Evolutionary conservation across 1,140 invertebrate species (phyloP).

Genomic region (Atopsyche davidsoni): DNA sequence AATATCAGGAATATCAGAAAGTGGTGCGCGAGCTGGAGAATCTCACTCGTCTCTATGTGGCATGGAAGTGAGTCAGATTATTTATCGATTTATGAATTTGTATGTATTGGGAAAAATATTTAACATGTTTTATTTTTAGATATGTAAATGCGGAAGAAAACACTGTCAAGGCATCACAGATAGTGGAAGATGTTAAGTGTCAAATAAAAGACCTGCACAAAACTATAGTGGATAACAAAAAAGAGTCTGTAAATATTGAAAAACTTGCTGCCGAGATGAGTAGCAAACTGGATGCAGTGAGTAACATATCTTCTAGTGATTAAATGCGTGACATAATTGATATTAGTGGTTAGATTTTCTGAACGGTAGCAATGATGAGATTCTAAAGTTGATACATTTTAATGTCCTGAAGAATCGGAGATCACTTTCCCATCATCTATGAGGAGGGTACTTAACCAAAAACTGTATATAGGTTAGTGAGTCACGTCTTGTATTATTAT

Average conservation of each 20-base stretch:
- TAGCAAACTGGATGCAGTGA: conserved; percentile 52
- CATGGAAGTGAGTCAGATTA: conserved; percentile 59
- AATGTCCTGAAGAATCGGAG: too few species aligned
- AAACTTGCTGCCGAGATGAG: conserved; percentile 48
- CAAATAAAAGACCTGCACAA: conserved; percentile 50
- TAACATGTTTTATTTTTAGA: conserved; percentile 26
- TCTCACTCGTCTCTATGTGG: conserved; percentile 68
- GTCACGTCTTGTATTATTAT: too few species aligned
- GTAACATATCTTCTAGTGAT: too few species aligned
- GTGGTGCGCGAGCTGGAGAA: conserved; percentile 82
- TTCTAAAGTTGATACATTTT: too few species aligned
- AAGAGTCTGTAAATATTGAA: conserved; percentile 52
- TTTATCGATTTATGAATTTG: conserved; percentile 18
- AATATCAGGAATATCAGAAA: conserved; percentile 87
- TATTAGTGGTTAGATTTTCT: too few species aligned
- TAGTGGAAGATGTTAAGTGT: conserved; percentile 48
- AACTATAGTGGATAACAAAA: conserved; percentile 51
- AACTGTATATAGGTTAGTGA: too few species aligned
- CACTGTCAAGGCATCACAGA: conserved; percentile 49
- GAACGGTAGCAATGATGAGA: too few species aligned
- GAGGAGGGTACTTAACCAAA: too few species aligned
- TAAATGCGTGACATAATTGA: too few species aligned
- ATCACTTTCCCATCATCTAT: too few species aligned
- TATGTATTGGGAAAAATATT: neutral
- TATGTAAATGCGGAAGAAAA: conserved; percentile 50